Percentiles rank a stretch among this genome's conserved stretches.
Evolutionary conservation across 2,113 vertebrate species (phyloP).

Genomic region (Aptenodytes patagonicus): DNA sequence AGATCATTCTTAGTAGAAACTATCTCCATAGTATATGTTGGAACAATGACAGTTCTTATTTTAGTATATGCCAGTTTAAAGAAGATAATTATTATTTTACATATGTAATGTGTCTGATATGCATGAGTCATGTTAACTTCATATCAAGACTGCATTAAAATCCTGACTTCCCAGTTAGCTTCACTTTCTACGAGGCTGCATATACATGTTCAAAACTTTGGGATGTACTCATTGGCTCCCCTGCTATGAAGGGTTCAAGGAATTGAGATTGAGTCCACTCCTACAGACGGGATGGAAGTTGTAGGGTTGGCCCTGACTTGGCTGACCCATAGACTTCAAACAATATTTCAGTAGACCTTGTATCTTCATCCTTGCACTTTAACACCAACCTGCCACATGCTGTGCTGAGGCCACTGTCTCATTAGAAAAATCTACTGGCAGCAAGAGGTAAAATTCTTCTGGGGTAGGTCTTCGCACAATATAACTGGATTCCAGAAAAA

Average conservation of each 20-base stretch:
- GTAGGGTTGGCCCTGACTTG: background rate
- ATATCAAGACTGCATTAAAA: background rate
- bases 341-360: rapidly evolving
- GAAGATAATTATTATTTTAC: background rate
- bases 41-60: background rate
- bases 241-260: background rate
- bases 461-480: background rate
- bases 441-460: background rate
- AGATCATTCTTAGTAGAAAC: background rate
- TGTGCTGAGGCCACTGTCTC: background rate
- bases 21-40: background rate
- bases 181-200: background rate
- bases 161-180: background rate
- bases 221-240: background rate
- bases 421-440: background rate
- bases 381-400: background rate
- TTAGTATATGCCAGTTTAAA: background rate
- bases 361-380: background rate
- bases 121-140: background rate
- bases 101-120: background rate
- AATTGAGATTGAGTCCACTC: background rate
- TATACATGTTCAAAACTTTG: background rate
- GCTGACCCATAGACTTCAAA: background rate
- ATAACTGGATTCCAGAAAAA: background rate
- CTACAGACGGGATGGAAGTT: background rate